These are phyloP conservation scores for Cantharis rustica DNA, from an alignment of 2,888 invertebrate genomes.

Conservation along the genomic window DNA sequence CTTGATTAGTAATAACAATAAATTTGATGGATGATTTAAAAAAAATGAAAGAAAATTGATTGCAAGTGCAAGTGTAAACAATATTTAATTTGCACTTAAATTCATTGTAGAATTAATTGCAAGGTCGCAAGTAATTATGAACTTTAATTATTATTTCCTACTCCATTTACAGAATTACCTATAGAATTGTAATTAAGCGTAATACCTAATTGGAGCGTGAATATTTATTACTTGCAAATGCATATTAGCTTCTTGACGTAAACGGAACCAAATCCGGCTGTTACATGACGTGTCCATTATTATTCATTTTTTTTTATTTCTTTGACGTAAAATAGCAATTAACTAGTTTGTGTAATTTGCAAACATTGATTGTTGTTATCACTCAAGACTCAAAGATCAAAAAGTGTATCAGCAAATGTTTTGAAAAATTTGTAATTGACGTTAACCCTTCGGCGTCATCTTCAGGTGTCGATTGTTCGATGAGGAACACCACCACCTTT, in stretches of 20 bases:
- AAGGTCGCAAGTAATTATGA: background rate
- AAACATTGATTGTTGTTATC: background rate
- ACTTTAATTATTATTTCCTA: background rate
- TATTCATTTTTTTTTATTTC: slow-evolving; percentile 10
- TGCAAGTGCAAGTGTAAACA: background rate
- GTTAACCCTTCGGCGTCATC: background rate
- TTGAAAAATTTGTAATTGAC: background rate
- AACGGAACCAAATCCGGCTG: slow-evolving; percentile 25
- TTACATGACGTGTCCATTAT: slow-evolving; percentile 8
- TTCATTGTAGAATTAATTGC: background rate
- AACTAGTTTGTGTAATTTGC: background rate
- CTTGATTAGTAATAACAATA: background rate
- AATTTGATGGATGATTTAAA: background rate
- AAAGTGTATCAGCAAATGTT: background rate
- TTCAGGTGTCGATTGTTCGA: background rate
- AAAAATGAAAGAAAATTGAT: background rate
- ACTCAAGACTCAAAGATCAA: background rate
- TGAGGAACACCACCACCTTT: background rate
- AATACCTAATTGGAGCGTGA: slow-evolving; percentile 2
- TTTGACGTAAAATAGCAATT: slow-evolving; percentile 10
- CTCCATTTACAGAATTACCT: background rate
- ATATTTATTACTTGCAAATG: slow-evolving; percentile 6
- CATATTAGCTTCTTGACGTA: slow-evolving; percentile 13
- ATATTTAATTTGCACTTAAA: background rate
- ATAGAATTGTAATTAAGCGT: background rate